Conservation (phyloP, 2,797 vertebrate genomes). For the Choloepus didactylus region DNA sequence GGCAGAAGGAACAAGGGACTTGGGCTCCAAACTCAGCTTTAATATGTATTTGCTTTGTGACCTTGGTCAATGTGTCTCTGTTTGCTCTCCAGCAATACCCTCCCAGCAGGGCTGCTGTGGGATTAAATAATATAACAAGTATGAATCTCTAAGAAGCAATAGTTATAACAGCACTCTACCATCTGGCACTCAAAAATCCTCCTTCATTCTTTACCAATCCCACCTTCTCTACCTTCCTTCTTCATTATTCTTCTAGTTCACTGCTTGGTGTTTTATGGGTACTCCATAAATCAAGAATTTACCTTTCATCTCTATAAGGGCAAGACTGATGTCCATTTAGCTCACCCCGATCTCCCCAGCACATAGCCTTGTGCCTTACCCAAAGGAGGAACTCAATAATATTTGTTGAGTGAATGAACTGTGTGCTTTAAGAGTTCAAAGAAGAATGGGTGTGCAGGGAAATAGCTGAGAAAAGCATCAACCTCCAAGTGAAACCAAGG, state of each 20-base stretch:
- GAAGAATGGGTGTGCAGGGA: not conserved
- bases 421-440: not conserved
- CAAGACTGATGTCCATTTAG: not conserved
- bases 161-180: not conserved
- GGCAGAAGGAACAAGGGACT: not conserved
- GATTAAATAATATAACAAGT: not conserved
- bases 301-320: not conserved
- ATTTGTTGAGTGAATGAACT: not conserved
- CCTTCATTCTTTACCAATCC: not conserved
- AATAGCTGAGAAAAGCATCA: not conserved
- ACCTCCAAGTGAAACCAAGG: not conserved
- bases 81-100: not conserved
- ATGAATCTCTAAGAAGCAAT: not conserved
- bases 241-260: constrained; percentile 15
- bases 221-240: not conserved
- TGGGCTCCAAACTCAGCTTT: constrained; percentile 5
- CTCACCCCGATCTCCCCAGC: not conserved
- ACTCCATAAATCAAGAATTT: not conserved
- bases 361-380: not conserved
- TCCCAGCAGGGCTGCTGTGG: not conserved
- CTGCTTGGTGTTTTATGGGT: not conserved
- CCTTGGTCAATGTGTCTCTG: not conserved
- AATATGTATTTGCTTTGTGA: not conserved
- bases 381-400: not conserved
- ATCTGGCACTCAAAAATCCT: not conserved